phyloP scores from a whole-genome alignment of 2,797 vertebrate species.

The Micropoecilia bifurca region DNA sequence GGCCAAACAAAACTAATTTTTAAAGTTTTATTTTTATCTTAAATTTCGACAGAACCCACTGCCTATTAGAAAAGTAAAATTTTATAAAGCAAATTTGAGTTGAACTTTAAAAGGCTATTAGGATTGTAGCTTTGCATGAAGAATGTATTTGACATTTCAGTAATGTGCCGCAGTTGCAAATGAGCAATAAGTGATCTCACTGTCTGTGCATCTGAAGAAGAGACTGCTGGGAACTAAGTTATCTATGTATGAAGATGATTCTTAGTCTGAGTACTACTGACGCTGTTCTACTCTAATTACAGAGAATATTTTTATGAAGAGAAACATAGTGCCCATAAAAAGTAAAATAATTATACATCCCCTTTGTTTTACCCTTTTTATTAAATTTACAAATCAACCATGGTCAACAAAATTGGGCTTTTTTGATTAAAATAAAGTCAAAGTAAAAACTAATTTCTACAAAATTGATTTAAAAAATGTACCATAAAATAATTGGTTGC shows the following conservation, averaged over 20 bases:
- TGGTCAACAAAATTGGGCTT: neutral
- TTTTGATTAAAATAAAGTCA: too few relatives aligned
- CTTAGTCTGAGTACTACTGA: neutral
- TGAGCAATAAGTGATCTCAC: neutral
- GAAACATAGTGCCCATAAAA: neutral
- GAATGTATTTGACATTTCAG: neutral
- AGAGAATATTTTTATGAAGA: neutral
- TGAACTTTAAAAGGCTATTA: neutral
- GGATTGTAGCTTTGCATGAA: neutral
- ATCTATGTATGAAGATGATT: neutral
- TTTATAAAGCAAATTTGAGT: neutral
- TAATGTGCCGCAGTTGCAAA: neutral
- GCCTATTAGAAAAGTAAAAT: neutral
- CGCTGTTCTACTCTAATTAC: neutral
- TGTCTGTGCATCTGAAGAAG: neutral
- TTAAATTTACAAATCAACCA: neutral
- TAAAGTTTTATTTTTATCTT: neutral
- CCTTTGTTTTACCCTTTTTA: neutral
- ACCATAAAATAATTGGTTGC: too few relatives aligned
- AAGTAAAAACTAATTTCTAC: too few relatives aligned
- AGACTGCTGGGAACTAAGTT: neutral
- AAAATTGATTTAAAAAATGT: too few relatives aligned
- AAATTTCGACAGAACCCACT: neutral
- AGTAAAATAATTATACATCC: neutral
- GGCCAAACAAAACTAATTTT: neutral